Evolutionary conservation across 2,113 vertebrate species (phyloP).

Genomic region (Perca flavescens): DNA sequence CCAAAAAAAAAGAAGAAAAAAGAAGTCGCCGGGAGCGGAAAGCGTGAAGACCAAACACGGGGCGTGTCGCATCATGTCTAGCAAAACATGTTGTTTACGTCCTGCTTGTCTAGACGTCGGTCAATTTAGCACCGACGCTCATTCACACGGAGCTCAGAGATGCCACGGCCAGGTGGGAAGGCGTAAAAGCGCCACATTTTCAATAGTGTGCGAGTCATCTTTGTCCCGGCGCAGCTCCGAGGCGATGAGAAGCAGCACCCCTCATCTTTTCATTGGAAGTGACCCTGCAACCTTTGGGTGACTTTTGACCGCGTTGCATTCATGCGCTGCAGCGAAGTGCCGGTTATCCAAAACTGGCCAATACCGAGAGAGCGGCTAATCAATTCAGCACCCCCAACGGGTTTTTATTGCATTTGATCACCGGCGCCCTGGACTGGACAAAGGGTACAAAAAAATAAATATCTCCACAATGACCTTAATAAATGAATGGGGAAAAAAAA

Average conservation of each 20-base stretch:
- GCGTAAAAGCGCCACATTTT: conserved; percentile 73
- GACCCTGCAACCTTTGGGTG: conserved; percentile 82
- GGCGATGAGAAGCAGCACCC: conserved; percentile 76
- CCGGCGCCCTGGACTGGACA: conserved; percentile 61
- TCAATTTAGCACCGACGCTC: conserved; percentile 65
- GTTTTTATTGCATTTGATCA: conserved; percentile 69
- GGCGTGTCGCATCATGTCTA: conserved; percentile 64
- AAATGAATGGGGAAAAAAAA: conserved; percentile 22
- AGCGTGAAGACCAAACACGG: conserved; percentile 38
- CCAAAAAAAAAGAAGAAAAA: not conserved
- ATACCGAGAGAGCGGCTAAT: conserved; percentile 72
- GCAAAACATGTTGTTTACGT: conserved; percentile 67
- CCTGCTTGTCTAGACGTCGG: conserved; percentile 76
- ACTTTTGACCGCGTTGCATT: conserved; percentile 84
- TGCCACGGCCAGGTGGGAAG: conserved; percentile 81
- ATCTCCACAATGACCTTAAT: conserved; percentile 70
- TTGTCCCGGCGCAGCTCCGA: conserved; percentile 61
- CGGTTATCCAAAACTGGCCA: conserved; percentile 70
- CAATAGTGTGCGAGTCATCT: conserved; percentile 70
- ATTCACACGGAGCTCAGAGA: conserved; percentile 79
- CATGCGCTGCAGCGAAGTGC: conserved; percentile 58
- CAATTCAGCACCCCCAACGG: conserved; percentile 69
- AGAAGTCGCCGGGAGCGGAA: not conserved
- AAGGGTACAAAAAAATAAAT: conserved; percentile 43
- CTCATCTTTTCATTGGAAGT: conserved; percentile 78